A percentile compares a stretch with the other conserved stretches of the same genome.
phyloP scores from a whole-genome alignment of 2,797 vertebrate species.

The Hapalemur alaotrensis region DNA sequence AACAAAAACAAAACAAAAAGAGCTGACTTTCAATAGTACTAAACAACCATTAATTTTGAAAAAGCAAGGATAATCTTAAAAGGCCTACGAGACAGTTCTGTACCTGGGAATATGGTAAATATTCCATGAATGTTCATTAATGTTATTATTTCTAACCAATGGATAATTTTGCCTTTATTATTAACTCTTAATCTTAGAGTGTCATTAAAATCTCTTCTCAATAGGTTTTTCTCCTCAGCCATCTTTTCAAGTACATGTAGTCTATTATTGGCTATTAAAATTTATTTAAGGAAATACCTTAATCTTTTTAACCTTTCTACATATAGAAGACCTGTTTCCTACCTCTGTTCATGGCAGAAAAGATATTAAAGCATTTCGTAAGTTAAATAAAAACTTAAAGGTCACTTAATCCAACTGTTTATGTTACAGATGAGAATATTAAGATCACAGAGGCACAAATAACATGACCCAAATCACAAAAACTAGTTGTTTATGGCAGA shows the following conservation, averaged over 20 bases:
- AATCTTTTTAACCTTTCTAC: constrained; percentile 30
- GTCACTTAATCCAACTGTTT: constrained; percentile 15
- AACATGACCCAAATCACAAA: constrained; percentile 23
- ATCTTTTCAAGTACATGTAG: constrained; percentile 2
- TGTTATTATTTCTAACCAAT: constrained; percentile 17
- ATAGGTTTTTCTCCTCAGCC: background rate
- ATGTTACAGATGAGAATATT: background rate
- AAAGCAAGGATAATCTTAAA: constrained; percentile 21
- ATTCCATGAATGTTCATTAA: background rate
- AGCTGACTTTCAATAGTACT: background rate
- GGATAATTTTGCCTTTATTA: background rate
- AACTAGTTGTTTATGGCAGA: background rate
- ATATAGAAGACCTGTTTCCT: background rate
- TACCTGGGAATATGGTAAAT: background rate
- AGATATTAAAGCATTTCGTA: constrained; percentile 40
- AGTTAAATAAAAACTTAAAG: background rate
- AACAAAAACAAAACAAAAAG: background rate
- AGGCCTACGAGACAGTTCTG: background rate
- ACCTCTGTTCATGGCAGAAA: constrained; percentile 27
- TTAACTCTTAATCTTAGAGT: constrained; percentile 4
- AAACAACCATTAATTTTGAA: constrained; percentile 7
- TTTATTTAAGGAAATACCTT: constrained; percentile 17
- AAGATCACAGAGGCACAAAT: background rate
- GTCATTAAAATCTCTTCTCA: constrained; percentile 43
- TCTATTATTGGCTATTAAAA: background rate